These are phyloP conservation scores for Clepsis dumicolana DNA, from an alignment of 2,888 invertebrate genomes.

Conservation along the genomic window DNA sequence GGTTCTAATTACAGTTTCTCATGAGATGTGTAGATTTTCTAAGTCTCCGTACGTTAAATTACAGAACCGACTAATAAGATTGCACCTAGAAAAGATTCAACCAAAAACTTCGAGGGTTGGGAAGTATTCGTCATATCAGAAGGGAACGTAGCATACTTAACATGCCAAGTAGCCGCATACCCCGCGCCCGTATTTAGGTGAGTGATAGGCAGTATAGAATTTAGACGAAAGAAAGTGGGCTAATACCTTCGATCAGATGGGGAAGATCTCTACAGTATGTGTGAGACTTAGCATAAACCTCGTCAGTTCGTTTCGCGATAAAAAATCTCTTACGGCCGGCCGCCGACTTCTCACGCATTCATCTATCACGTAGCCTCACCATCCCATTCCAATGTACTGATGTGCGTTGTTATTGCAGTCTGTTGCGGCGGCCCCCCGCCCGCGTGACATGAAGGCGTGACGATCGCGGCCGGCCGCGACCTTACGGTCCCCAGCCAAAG, in stretches of 20 bases:
- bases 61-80: conserved; percentile 87
- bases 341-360: conserved; percentile 80
- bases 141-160: conserved; percentile 85
- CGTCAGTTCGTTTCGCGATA: conserved; percentile 46
- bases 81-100: conserved; percentile 85
- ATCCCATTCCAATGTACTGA: conserved; percentile 80
- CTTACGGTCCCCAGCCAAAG: conserved; percentile 79
- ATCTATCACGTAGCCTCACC: conserved; percentile 79
- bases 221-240: neutral
- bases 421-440: conserved; percentile 76
- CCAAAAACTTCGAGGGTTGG: conserved; percentile 88
- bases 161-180: conserved; percentile 89
- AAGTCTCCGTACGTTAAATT: conserved; percentile 53
- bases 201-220: conserved; percentile 59
- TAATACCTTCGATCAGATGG: neutral
- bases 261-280: neutral
- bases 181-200: conserved; percentile 91
- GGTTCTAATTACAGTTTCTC: neutral
- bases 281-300: neutral
- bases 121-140: conserved; percentile 85
- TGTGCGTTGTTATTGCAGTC: conserved; percentile 84
- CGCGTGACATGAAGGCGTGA: conserved; percentile 81
- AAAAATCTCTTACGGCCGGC: conserved; percentile 63
- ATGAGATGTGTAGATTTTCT: conserved; percentile 33
- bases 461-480: conserved; percentile 83